A percentile compares a stretch with the other conserved stretches of the same genome.
Conservation (phyloP, 2,113 vertebrate species). For the Helogale parvula region DNA sequence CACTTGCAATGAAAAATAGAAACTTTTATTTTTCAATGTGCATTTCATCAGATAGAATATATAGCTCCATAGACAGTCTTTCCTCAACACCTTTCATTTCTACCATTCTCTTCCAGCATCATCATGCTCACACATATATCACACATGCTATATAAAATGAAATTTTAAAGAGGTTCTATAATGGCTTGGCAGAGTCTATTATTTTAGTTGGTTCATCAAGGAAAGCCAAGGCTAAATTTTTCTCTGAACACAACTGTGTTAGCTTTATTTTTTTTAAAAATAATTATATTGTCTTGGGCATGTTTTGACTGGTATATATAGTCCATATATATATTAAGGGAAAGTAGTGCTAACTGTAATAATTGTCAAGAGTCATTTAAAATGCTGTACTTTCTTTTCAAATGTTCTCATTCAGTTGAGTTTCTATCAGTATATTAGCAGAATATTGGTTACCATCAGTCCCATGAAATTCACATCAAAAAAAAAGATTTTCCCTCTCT, state of each 20-base stretch:
- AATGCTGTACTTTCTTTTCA: background rate
- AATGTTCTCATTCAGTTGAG: background rate
- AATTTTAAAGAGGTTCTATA: background rate
- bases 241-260: background rate
- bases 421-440: background rate
- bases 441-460: background rate
- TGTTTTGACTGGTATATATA: background rate
- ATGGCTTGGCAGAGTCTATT: background rate
- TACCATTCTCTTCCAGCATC: background rate
- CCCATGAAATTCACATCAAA: background rate
- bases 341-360: background rate
- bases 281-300: background rate
- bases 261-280: background rate
- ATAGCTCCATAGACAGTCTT: background rate
- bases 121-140: background rate
- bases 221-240: background rate
- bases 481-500: background rate
- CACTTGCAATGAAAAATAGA: background rate
- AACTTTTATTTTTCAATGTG: background rate
- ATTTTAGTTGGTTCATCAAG: background rate
- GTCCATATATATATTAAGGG: background rate
- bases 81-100: background rate
- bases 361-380: background rate
- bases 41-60: background rate
- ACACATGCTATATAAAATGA: background rate